Evolutionary conservation across 2,797 vertebrate genomes (phyloP).

Genomic region (Gymnodraco acuticeps): DNA sequence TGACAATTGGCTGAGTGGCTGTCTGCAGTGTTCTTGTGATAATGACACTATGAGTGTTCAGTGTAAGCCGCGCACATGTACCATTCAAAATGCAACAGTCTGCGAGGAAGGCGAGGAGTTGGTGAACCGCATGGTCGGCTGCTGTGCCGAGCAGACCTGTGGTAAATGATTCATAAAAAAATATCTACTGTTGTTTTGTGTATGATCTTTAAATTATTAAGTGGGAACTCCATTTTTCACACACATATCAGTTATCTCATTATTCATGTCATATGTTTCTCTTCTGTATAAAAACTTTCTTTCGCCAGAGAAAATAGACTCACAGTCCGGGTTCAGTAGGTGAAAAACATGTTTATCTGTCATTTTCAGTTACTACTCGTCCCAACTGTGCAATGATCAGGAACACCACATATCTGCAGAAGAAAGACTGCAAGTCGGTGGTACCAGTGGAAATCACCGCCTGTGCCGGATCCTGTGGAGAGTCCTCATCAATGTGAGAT

Average conservation of each 20-base stretch:
- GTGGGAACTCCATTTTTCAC: background rate
- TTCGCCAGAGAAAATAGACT: slow-evolving; percentile 2
- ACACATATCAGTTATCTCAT: background rate
- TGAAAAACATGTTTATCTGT: background rate
- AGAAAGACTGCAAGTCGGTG: slow-evolving; percentile 79
- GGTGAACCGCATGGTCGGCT: slow-evolving; percentile 69
- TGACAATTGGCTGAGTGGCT: slow-evolving; percentile 85
- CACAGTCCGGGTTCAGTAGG: background rate
- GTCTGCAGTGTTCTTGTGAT: slow-evolving; percentile 87
- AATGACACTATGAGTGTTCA: slow-evolving; percentile 50
- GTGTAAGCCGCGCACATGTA: slow-evolving; percentile 79
- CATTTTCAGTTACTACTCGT: slow-evolving; percentile 62
- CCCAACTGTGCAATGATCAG: slow-evolving; percentile 75
- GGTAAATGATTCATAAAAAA: slow-evolving; percentile 68
- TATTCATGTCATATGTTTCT: background rate
- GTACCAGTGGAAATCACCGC: slow-evolving; percentile 80
- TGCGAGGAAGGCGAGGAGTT: slow-evolving; percentile 80
- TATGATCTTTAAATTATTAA: background rate
- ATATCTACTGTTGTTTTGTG: slow-evolving; percentile 2
- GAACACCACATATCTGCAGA: slow-evolving; percentile 75
- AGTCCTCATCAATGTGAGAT: slow-evolving; percentile 89
- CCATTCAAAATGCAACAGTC: background rate
- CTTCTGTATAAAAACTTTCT: background rate
- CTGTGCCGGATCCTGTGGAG: slow-evolving; percentile 89
- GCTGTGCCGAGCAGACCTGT: slow-evolving; percentile 81